Conservation (phyloP, 2,113 vertebrate species). For the Bungarus multicinctus region DNA sequence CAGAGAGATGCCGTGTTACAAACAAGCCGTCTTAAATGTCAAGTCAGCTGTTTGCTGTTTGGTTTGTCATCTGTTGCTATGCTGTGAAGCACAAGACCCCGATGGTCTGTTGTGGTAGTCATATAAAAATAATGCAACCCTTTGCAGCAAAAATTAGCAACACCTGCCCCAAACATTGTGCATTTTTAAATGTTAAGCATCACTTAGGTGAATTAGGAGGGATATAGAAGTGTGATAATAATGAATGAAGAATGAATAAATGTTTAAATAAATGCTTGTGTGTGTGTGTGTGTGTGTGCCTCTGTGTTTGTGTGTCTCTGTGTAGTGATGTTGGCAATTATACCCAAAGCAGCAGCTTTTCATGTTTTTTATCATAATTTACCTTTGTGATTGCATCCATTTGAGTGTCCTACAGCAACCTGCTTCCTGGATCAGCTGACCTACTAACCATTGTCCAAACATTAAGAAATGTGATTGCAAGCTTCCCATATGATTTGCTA, state of each 20-base stretch:
- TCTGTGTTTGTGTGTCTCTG: too few relatives aligned
- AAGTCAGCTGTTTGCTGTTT: neutral
- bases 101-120: neutral
- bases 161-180: neutral
- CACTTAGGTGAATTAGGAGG: neutral
- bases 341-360: too few relatives aligned
- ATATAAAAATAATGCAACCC: neutral
- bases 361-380: neutral
- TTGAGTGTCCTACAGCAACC: neutral
- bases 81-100: neutral
- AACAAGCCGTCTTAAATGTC: neutral
- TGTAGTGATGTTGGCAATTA: too few relatives aligned
- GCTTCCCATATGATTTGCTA: neutral
- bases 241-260: neutral
- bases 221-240: neutral
- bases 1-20: neutral
- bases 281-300: too few relatives aligned
- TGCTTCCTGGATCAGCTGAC: neutral
- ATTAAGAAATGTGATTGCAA: rapidly evolving
- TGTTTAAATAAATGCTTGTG: neutral
- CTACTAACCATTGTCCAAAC: neutral
- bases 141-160: neutral
- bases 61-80: rapidly evolving
- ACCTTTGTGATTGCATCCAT: neutral
- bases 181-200: neutral